These are phyloP conservation scores for Helicoverpa assulta DNA, from an alignment of 2,888 invertebrate species.

Conservation along the genomic window DNA sequence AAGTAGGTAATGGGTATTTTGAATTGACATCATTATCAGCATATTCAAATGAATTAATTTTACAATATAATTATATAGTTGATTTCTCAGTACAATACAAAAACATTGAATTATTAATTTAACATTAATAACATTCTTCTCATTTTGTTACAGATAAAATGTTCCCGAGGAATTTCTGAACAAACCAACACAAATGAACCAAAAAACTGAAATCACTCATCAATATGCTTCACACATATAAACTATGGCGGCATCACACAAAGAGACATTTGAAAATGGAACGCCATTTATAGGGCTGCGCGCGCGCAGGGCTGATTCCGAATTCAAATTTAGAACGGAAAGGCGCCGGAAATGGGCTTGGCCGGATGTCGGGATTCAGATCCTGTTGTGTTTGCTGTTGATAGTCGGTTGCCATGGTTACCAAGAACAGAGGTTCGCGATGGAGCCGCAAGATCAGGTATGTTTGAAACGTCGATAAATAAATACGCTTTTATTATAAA, in stretches of 20 bases:
- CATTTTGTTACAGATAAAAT: constrained; percentile 76
- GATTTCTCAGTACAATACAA: no score
- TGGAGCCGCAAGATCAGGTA: constrained; percentile 96
- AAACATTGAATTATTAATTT: no score
- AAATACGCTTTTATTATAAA: constrained; percentile 25
- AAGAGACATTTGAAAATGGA: constrained; percentile 74
- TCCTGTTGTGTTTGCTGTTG: constrained; percentile 75
- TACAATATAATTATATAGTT: no score
- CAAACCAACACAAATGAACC: constrained; percentile 71
- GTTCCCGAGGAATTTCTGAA: constrained; percentile 60
- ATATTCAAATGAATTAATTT: no score
- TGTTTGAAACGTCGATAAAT: constrained; percentile 45
- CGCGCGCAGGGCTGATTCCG: constrained; percentile 77
- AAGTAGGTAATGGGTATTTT: no score
- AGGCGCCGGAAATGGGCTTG: constrained; percentile 75
- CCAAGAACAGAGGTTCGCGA: constrained; percentile 95
- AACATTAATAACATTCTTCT: constrained; percentile 6
- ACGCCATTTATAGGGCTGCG: constrained; percentile 76
- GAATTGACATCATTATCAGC: no score
- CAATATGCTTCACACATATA: constrained; percentile 82
- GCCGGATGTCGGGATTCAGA: constrained; percentile 78
- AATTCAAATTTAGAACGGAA: constrained; percentile 80
- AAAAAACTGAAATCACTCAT: constrained; percentile 64
- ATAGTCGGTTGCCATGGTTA: constrained; percentile 81
- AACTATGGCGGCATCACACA: constrained; percentile 81